Percentiles rank a stretch among this genome's conserved stretches.
Evolutionary conservation across 2,888 invertebrate species (phyloP).

Genomic region (Teleiodes luculella): DNA sequence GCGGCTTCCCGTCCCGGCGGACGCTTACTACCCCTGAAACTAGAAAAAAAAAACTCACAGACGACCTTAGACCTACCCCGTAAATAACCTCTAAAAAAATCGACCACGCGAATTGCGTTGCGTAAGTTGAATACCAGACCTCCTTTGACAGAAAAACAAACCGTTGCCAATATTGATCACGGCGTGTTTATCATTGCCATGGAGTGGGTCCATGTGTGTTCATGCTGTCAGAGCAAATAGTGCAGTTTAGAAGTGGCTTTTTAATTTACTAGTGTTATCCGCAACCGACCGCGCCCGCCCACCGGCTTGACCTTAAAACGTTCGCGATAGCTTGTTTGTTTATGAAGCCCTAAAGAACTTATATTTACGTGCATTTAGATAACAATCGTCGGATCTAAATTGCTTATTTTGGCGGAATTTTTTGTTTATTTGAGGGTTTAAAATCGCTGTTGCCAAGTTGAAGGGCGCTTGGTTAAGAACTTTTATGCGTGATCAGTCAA

Average conservation of each 20-base stretch:
- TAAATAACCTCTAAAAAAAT: constrained; percentile 14
- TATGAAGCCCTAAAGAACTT: constrained; percentile 42
- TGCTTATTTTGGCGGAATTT: constrained; percentile 26
- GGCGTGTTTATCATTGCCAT: constrained; percentile 56
- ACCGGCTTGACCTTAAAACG: constrained; percentile 66
- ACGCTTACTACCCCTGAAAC: constrained; percentile 44
- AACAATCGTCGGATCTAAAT: constrained; percentile 15
- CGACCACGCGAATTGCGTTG: constrained; percentile 42
- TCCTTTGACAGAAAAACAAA: constrained; percentile 70
- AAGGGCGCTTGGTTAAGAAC: background rate
- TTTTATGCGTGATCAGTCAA: background rate
- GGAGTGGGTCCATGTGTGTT: constrained; percentile 41
- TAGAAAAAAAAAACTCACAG: background rate
- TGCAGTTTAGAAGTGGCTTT: constrained; percentile 49
- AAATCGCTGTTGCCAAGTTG: constrained; percentile 30
- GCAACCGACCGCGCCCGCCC: constrained; percentile 65
- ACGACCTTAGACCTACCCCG: background rate
- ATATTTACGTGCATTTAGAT: constrained; percentile 31
- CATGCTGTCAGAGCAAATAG: constrained; percentile 43
- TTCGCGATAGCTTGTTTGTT: constrained; percentile 48
- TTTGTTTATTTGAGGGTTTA: constrained; percentile 30
- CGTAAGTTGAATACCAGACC: constrained; percentile 65
- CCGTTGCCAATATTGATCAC: constrained; percentile 59
- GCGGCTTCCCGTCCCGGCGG: constrained; percentile 61
- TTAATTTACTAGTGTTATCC: constrained; percentile 52